Conservation (phyloP, 2,888 invertebrate genomes). For the Aelia acuminata region DNA sequence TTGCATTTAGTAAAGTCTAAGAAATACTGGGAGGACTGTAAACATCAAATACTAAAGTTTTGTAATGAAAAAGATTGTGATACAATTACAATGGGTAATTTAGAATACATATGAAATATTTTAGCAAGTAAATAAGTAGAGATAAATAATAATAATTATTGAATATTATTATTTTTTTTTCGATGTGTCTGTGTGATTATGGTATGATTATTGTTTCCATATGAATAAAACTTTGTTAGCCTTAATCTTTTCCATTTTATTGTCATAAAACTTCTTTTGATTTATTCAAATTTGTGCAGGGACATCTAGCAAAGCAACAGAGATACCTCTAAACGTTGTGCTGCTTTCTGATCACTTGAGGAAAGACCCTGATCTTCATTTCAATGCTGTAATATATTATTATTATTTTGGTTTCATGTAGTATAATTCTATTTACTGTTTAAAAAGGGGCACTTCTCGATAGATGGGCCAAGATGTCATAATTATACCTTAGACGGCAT, state of each 20-base stretch:
- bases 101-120: too few species aligned
- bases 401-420: background rate
- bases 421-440: background rate
- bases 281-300: conserved; percentile 7
- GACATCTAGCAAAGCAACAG: background rate
- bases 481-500: too few species aligned
- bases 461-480: too few species aligned
- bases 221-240: too few species aligned
- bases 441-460: too few species aligned
- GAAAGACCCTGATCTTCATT: conserved; percentile 54
- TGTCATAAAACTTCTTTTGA: background rate
- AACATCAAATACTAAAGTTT: conserved; percentile 38
- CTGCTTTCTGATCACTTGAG: conserved; percentile 46
- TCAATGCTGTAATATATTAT: conserved; percentile 42
- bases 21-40: conserved; percentile 47
- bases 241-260: background rate
- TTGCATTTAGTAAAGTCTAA: conserved; percentile 23
- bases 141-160: too few species aligned
- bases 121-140: too few species aligned
- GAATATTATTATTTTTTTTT: too few species aligned
- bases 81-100: background rate
- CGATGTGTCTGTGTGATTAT: too few species aligned
- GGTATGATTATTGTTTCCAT: too few species aligned
- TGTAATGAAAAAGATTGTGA: conserved; percentile 3
- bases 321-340: conserved; percentile 51